Evolutionary conservation across 2,888 invertebrate genomes (phyloP), one percentile per base, ranked within the genome.

Genomic region (Drosophila algonquin): DNA sequence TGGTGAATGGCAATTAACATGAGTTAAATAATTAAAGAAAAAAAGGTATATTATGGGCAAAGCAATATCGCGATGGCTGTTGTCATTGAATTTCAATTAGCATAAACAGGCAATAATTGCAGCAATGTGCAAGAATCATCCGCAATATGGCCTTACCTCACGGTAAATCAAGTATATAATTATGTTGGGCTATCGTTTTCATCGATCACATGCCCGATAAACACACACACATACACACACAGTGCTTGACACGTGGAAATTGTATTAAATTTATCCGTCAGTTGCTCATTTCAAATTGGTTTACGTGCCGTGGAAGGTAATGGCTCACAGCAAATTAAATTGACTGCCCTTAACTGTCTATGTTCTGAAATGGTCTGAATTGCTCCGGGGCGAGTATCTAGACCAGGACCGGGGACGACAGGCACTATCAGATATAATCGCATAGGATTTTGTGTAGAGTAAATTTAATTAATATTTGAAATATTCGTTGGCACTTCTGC

Each of bases 271-370:
- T 81, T 75, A 72, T 61, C 76, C 82, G 81, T 75, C 75, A 81
- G 75, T 77, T 75, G 67, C 80, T 85, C 82, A 85, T 82, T 82
- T 80, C 70, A 71, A 88, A 87, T 81, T 78, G 73, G 58, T 63
- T 73, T 76, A 86, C 88, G 83, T 88, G 88, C 78, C 68, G 40
- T 60, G 73, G 60, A 71, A 77, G 68, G 76, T 72, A 80, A 81
- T 87, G 50, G 71, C 86, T 75, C 75, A 79, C 77, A 77, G 75
- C 77, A 85, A 87, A 87, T 83, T 82, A 87, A 83, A 85, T 88
- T 78, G 78, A 76, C 74, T 84, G 78, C 64, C 73, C 65, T 7
- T 0, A 2, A 24, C 4, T 24, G 72, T 62, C 75, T 67, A 40
- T 48, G 35, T 14, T 24, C 7, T 32, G 62, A 30, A 27, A 30